Evolutionary conservation across 2,113 vertebrate genomes (phyloP).

Genomic region (Anguilla rostrata): DNA sequence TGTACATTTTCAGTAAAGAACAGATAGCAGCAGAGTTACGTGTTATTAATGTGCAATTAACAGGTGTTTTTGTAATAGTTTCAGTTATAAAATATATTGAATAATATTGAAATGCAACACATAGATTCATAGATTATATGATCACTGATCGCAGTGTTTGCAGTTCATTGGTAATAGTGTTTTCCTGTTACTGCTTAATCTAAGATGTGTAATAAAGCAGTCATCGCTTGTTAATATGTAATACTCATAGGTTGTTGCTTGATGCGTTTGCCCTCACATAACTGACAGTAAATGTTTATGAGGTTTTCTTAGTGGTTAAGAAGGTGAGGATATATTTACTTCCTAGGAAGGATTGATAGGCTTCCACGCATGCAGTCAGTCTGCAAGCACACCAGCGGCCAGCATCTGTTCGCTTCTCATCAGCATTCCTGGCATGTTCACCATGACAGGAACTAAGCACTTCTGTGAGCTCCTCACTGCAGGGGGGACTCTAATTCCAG

Average conservation of each 20-base stretch:
- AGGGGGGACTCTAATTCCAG: background rate
- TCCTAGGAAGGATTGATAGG: background rate
- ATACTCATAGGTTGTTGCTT: background rate
- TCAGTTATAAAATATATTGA: too few species aligned
- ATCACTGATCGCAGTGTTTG: too few species aligned
- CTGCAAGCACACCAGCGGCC: background rate
- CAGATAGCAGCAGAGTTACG: too few species aligned
- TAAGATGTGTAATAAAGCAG: background rate
- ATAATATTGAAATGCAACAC: too few species aligned
- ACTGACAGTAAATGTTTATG: background rate
- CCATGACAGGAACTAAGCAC: background rate
- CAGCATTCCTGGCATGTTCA: background rate
- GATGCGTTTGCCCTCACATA: background rate
- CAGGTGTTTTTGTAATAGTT: too few species aligned
- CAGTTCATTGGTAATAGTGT: too few species aligned
- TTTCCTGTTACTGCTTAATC: too few species aligned
- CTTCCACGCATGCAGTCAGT: background rate
- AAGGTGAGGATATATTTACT: conserved; percentile 3
- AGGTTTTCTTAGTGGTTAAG: background rate
- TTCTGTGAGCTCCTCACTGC: background rate
- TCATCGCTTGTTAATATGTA: background rate
- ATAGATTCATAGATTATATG: too few species aligned
- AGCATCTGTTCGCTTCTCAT: background rate
- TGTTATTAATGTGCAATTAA: too few species aligned
- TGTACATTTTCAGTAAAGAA: too few species aligned